A percentile compares a stretch with the other conserved stretches of the same genome.
Evolutionary conservation across 2,797 vertebrate genomes (phyloP).

Genomic region (Eurystomus glaucurus): DNA sequence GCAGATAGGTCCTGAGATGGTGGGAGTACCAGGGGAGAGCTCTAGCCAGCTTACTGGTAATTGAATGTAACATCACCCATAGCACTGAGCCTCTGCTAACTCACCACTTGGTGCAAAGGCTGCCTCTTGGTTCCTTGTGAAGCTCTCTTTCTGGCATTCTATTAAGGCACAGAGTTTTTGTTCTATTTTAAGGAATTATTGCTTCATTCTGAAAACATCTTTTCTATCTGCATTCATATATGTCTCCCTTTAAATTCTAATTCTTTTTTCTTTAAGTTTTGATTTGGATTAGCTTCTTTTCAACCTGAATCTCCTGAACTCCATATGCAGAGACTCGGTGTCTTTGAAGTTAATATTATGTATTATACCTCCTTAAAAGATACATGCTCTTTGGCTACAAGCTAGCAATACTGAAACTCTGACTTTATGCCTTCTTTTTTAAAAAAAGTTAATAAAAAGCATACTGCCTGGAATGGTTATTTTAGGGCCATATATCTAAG

Average conservation of each 20-base stretch:
- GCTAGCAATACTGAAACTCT: background rate
- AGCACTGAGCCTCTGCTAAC: background rate
- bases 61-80: accelerated
- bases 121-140: accelerated
- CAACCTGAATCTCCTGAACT: background rate
- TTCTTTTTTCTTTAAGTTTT: background rate
- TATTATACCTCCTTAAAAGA: background rate
- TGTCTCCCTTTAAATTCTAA: background rate
- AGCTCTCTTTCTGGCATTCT: background rate
- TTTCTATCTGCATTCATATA: background rate
- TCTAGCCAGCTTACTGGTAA: background rate
- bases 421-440: background rate
- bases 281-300: background rate
- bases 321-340: background rate
- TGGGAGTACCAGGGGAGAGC: accelerated
- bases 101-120: background rate
- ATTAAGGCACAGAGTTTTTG: background rate
- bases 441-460: background rate
- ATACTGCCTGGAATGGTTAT: background rate
- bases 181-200: background rate
- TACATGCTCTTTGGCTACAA: background rate
- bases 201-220: background rate
- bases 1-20: accelerated
- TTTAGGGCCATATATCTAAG: conserved; percentile 14
- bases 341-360: background rate